phyloP scores from a whole-genome alignment of 2,888 invertebrate genomes.

The Eupithecia insigniata region DNA sequence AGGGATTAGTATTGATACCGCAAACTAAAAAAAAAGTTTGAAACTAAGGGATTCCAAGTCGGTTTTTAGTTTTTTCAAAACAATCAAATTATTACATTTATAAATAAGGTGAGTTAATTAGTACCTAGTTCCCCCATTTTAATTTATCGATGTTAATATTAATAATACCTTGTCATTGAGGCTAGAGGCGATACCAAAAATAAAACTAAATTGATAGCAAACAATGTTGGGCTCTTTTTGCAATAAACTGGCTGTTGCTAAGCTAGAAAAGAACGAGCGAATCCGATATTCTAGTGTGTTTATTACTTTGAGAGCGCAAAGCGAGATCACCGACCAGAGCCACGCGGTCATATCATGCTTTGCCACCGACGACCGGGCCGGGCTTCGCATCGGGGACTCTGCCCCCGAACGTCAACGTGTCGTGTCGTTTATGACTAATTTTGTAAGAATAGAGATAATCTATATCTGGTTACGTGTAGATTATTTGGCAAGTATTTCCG shows the following conservation, averaged over 20 bases:
- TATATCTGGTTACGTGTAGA: slow-evolving; percentile 13
- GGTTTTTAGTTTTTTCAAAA: no score
- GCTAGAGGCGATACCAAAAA: slow-evolving; percentile 24
- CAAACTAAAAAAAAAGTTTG: no score
- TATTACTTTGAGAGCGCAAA: slow-evolving; percentile 27
- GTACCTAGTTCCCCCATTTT: neutral
- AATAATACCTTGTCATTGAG: slow-evolving; percentile 23
- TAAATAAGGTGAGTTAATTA: neutral
- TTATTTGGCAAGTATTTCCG: slow-evolving; percentile 45
- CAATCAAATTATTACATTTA: no score
- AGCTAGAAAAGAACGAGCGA: slow-evolving; percentile 30
- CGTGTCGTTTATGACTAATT: slow-evolving; percentile 53
- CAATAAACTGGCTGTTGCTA: slow-evolving; percentile 20
- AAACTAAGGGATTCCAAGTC: no score
- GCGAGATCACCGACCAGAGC: slow-evolving; percentile 39
- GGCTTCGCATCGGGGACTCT: slow-evolving; percentile 57
- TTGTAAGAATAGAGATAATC: slow-evolving; percentile 51
- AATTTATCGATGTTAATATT: neutral
- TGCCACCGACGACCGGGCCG: slow-evolving; percentile 9
- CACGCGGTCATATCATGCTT: slow-evolving; percentile 64
- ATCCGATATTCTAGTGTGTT: slow-evolving; percentile 28
- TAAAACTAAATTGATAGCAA: slow-evolving; percentile 22
- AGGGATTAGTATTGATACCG: no score
- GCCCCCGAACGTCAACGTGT: slow-evolving; percentile 52
- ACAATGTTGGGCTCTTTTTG: slow-evolving; percentile 23